Percentiles rank a stretch among this genome's conserved stretches.
These are phyloP conservation scores for Gallinago solitaria DNA, from an alignment of 2,797 vertebrate genomes.

Conservation along the genomic window DNA sequence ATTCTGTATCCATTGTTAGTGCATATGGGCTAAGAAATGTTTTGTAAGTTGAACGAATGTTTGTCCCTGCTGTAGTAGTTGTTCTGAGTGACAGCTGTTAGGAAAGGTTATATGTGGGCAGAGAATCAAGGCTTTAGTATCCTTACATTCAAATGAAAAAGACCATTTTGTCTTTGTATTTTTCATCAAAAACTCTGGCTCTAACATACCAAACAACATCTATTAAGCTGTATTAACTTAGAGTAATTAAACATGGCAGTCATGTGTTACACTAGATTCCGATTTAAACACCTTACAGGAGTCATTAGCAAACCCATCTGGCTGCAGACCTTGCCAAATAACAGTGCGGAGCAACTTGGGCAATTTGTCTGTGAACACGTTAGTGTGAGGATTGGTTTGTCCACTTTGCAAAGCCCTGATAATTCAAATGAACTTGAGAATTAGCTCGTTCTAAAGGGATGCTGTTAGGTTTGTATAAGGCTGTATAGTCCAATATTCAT, in stretches of 20 bases:
- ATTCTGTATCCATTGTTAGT: not conserved
- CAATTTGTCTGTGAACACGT: not conserved
- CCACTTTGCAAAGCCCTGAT: not conserved
- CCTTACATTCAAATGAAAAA: not conserved
- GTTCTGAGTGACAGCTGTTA: not conserved
- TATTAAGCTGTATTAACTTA: conserved; percentile 11
- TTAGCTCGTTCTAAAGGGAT: not conserved
- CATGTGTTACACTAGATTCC: conserved; percentile 19
- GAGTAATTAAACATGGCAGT: conserved; percentile 62
- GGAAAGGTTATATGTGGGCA: not conserved
- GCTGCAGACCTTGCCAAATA: conserved; percentile 48
- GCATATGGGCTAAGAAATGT: not conserved
- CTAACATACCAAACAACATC: not conserved
- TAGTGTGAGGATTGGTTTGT: not conserved
- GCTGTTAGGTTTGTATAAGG: not conserved
- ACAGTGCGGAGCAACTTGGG: not conserved
- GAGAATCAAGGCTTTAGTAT: not conserved
- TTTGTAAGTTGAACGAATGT: not conserved
- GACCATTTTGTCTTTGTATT: not conserved
- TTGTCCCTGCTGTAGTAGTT: not conserved
- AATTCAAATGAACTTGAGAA: not conserved
- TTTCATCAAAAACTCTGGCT: not conserved
- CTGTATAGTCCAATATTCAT: not conserved
- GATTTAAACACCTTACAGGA: conserved; percentile 55
- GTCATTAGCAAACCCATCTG: conserved; percentile 68